phyloP scores from a whole-genome alignment of 2,797 vertebrate species.

The Fratercula arctica region DNA sequence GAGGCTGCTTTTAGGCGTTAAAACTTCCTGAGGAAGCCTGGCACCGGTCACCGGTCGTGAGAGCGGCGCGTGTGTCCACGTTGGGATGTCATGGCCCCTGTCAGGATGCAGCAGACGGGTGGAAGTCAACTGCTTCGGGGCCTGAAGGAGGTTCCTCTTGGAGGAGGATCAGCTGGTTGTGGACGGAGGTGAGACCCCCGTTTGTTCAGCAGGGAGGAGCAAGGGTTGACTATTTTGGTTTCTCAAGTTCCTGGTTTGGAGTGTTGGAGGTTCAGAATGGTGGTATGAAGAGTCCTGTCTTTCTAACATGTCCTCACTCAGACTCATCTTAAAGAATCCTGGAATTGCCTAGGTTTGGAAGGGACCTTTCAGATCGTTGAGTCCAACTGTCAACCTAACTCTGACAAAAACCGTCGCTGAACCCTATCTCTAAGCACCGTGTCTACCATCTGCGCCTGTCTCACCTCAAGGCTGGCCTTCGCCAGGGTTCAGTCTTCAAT shows the following conservation, averaged over 20 bases:
- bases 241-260: neutral
- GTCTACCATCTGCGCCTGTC: neutral
- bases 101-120: neutral
- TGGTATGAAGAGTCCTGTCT: fast-evolving
- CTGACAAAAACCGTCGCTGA: too few relatives aligned
- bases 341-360: too few relatives aligned
- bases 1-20: neutral
- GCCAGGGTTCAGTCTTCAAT: neutral
- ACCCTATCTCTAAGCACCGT: too few relatives aligned
- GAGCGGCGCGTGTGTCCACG: fast-evolving
- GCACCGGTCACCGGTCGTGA: neutral
- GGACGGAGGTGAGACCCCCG: fast-evolving
- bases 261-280: neutral
- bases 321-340: too few relatives aligned
- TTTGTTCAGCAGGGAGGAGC: neutral
- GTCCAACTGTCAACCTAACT: too few relatives aligned
- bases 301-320: fast-evolving
- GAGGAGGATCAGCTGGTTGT: neutral
- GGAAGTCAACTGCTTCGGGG: neutral
- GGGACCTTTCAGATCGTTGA: too few relatives aligned
- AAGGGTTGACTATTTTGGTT: neutral
- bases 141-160: neutral
- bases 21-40: neutral
- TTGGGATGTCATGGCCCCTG: too few relatives aligned
- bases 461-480: neutral